Evolutionary conservation across 2,888 invertebrate species (phyloP).

Genomic region (Aspidiotus rigidus): DNA sequence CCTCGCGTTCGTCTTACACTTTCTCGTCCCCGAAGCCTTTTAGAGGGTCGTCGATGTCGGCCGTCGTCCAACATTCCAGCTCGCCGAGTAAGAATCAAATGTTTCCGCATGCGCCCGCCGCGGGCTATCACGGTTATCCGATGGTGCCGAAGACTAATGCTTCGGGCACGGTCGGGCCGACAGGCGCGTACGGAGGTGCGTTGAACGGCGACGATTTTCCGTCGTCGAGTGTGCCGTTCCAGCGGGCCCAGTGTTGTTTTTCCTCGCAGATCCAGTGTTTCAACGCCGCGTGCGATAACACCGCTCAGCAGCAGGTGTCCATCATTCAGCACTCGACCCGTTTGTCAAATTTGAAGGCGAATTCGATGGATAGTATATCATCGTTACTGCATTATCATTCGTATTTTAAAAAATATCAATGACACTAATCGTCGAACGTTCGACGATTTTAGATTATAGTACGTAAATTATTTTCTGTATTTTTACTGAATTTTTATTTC

Average conservation of each 20-base stretch:
- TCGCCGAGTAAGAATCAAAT: background rate
- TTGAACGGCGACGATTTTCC: background rate
- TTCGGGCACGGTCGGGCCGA: background rate
- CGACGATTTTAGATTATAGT: background rate
- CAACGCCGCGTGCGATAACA: slow-evolving; percentile 12
- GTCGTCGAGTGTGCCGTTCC: slow-evolving; percentile 5
- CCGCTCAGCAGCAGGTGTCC: slow-evolving; percentile 26
- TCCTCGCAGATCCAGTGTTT: slow-evolving; percentile 30
- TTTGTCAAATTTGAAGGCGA: slow-evolving; percentile 21
- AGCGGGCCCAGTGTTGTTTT: slow-evolving; percentile 22
- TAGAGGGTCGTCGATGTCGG: background rate
- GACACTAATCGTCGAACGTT: background rate
- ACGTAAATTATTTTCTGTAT: no score
- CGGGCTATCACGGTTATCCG: background rate
- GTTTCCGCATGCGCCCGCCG: background rate
- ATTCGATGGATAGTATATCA: slow-evolving; percentile 20
- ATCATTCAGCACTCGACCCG: slow-evolving; percentile 22
- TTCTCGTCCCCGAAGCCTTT: slow-evolving; percentile 10
- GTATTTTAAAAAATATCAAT: slow-evolving; percentile 23
- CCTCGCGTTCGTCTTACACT: background rate
- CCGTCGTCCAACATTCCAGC: background rate
- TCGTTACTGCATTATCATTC: slow-evolving; percentile 23
- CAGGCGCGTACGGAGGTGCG: background rate
- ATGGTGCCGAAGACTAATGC: background rate
- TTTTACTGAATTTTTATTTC: no score